Base-by-base conservation (phyloP, 2,888 invertebrate species). In the Cabera pusaria region DNA sequence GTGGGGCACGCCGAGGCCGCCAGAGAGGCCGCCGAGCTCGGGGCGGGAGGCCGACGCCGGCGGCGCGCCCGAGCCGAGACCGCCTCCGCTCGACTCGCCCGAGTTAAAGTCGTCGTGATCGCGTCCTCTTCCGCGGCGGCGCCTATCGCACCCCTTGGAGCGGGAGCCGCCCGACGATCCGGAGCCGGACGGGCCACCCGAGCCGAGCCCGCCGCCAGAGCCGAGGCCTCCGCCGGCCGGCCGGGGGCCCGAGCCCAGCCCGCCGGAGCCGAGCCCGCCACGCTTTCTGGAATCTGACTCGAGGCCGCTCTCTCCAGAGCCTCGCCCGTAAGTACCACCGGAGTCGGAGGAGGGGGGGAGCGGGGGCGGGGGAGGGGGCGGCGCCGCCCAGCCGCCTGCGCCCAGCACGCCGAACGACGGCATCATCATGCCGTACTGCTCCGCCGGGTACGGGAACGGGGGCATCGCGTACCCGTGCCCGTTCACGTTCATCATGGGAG, bases 281-380 rank as follows among this genome's bases (percentile, higher is more conserved):
- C 76, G 80, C 62, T 76, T 84, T 74, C 86, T 85, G 85, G 81
- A 84, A 84, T 85, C 85, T 75, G 84, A 83, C 75, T 83, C 83
- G 67, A 71, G 72, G 71, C 77, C 74, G 67, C 74, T 72, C 60
- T 74, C 76, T 58, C 76, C 82, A 66, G 72, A 75, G 70, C 81
- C 78, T 64, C 72, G 76, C 63, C 76, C 79, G 56, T 74, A 72
- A 71, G 53, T 57, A 54, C 64, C 72, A 50, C 64, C 67, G 52
- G 66, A 66, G 25, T 74, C 75, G 18, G 73, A 56, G 11, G 76
- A 59, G 16, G 80, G 77, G 34, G 82, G 81, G 5, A 85, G 83
- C 14, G 86, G 87, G 0, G 81, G 82, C 1, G 86, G 80, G 3
- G 79, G 87, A 4, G 85, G 85, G 5, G 72, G 72, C 2, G 72